Percentiles rank a stretch among this genome's conserved stretches.
These are phyloP conservation scores for Hypothenemus hampei DNA, from an alignment of 1,140 invertebrate genomes.

Conservation along the genomic window DNA sequence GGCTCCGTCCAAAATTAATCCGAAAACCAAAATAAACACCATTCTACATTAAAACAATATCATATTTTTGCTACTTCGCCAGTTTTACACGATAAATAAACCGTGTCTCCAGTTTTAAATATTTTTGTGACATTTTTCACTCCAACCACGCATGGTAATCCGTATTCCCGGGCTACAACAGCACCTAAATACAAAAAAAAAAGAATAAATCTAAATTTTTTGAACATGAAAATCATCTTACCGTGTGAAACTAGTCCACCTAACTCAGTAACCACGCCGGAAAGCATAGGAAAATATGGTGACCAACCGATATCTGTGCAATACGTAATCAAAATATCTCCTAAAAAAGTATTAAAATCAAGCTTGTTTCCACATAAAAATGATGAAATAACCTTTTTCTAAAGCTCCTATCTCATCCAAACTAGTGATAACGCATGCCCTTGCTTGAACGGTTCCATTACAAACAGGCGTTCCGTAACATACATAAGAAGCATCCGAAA, in stretches of 20 bases:
- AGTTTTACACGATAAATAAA: constrained; percentile 45
- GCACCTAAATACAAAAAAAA: constrained; percentile 54
- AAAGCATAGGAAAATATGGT: constrained; percentile 77
- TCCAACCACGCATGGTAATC: constrained; percentile 76
- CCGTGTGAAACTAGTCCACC: constrained; percentile 83
- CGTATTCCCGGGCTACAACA: constrained; percentile 84
- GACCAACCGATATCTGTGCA: constrained; percentile 84
- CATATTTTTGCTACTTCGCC: constrained; percentile 28
- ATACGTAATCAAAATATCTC: constrained; percentile 74
- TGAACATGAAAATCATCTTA: constrained; percentile 41
- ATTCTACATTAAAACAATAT: constrained; percentile 1
- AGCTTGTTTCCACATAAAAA: neutral
- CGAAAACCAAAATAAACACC: constrained; percentile 8
- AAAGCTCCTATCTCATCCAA: constrained; percentile 44
- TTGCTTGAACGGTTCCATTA: constrained; percentile 58
- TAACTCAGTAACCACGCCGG: constrained; percentile 77
- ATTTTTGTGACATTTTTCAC: constrained; percentile 60
- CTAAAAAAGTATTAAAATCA: constrained; percentile 39
- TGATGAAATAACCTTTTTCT: constrained; percentile 30
- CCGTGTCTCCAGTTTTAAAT: constrained; percentile 63
- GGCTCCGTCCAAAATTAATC: constrained; percentile 6
- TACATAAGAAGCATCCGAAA: constrained; percentile 31
- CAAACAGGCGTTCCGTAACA: constrained; percentile 67
- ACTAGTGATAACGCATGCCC: constrained; percentile 63
- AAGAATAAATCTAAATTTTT: neutral